Conservation (phyloP, 2,888 invertebrate species). For the Cephus pulcher region DNA sequence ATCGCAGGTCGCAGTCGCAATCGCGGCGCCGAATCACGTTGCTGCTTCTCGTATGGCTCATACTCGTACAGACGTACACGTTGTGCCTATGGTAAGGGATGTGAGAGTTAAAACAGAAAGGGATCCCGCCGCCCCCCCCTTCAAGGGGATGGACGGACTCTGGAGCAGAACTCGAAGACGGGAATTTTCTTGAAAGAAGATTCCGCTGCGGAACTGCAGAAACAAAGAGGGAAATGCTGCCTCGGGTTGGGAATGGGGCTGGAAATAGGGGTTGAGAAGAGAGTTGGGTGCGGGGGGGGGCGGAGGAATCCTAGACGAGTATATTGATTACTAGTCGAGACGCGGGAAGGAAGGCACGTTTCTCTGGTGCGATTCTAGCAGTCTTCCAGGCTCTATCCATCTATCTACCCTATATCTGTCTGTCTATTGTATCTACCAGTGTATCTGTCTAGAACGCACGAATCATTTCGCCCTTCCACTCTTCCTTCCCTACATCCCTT, state of each 20-base stretch:
- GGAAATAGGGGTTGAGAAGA: conserved; percentile 7
- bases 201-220: conserved; percentile 35
- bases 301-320: conserved; percentile 37
- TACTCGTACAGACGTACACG: neutral
- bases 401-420: neutral
- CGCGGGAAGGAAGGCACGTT: conserved; percentile 7
- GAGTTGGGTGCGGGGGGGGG: conserved; percentile 11
- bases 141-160: neutral
- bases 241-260: conserved; percentile 15
- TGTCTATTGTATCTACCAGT: neutral
- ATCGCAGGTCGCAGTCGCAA: neutral
- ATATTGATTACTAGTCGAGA: conserved; percentile 45
- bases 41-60: neutral
- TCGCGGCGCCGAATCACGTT: neutral
- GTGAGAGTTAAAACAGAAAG: neutral
- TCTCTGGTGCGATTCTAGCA: neutral
- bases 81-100: neutral
- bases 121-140: neutral
- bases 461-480: neutral
- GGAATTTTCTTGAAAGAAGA: conserved; percentile 31
- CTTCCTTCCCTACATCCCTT: neutral
- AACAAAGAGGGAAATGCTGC: conserved; percentile 39
- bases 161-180: conserved; percentile 15
- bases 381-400: neutral
- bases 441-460: neutral